Evolutionary conservation across 1,140 invertebrate genomes (phyloP), one percentile per base, ranked within the genome.

Genomic region (Drosophila neocordata): DNA sequence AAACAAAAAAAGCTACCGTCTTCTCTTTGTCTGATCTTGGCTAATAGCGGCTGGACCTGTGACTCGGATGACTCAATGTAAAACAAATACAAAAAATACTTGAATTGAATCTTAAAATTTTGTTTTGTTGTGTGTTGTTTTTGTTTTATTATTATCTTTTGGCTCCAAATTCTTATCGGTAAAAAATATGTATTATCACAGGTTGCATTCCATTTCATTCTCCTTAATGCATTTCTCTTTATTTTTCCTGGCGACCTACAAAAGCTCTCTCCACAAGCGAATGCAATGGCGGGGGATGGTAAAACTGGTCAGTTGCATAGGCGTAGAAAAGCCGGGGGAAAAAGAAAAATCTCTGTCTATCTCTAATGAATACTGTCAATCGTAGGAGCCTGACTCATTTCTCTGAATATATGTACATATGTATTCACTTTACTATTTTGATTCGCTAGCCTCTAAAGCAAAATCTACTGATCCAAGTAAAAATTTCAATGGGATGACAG

Each of bases 11-110:
- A 41, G 5, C n/a, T 13, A 41, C 0, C 13, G 15, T 20, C 15
- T 48, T 48, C 8, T 48, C 41, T 48, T 48, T 48, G 41, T 48
- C 41, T 48, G 41, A 48, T 48, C 41, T 48, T 48, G 41, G 41
- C 41, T 48, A 48, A 48, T 48, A 13, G 13, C 15, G 6, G 41
- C 13, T 44, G 41, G 41, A 48, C 41, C 41, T 20, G 41, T 20
- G 15, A 20, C 15, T 48, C 9, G 41, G 8, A 48, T 48, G 41
- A 48, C 41, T 48, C 41, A 48, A 48, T 48, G 41, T 9, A 4
- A 11, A 20, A 20, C 41, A 48, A 48, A 48, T 20, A 48, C 41
- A n/a, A 13, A n/a, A n/a, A 5, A 13, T 38, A 48, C 41, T 15
- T 48, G 27, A 24, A 1, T 1, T n/a, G n/a, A 24, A 24, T 24